Base-by-base conservation (phyloP, 2,113 vertebrate genomes). In the Bujurquina vittata region DNA sequence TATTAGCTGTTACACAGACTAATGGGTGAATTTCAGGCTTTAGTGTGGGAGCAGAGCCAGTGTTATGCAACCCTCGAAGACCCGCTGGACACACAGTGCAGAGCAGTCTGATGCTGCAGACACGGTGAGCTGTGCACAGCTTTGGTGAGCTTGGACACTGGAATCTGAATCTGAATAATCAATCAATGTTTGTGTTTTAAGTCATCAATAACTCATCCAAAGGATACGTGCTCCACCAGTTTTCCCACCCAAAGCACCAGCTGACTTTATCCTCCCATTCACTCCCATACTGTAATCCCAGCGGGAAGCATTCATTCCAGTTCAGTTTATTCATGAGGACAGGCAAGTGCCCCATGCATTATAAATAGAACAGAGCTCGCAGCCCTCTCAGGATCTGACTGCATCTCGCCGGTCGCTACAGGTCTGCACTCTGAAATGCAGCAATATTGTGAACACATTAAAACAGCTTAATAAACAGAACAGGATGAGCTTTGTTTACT, bases 251-350 rank as follows among this genome's bases (percentile, higher is more conserved):
- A 23, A 35, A 75, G 69, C 78, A 54, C 37, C 69, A 75, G 58
- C 54, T 37, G 85, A 86, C 80, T 90, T 91, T 86, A 88, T 69
- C 77, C 88, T 67, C 60, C 78, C 35, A 79, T 92, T 87, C 74
- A 55, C 79, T 84, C 75, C 84, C 89, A 90, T 89, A 89, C 87
- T 88, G 85, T 77, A 73, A 79, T 89, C 90, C 90, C 94, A 88
- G 86, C 89, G 86, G 93, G 90, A 87, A 85, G 87, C 81, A 84
- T 89, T 93, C 93, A 93, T 90, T 87, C 88, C 84, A 77, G 83
- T 81, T 77, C 88, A 90, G 90, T 90, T 94, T 93, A 94, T 93
- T 93, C 91, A 92, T 91, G 89, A 92, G 89, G 92, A 94, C 92
- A 93, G 90, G 85, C 89, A 65, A 91, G 88, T 87, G 90, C 67